These are phyloP conservation scores for Lepisosteus osseus DNA, from an alignment of 2,113 vertebrate genomes.

Conservation along the genomic window DNA sequence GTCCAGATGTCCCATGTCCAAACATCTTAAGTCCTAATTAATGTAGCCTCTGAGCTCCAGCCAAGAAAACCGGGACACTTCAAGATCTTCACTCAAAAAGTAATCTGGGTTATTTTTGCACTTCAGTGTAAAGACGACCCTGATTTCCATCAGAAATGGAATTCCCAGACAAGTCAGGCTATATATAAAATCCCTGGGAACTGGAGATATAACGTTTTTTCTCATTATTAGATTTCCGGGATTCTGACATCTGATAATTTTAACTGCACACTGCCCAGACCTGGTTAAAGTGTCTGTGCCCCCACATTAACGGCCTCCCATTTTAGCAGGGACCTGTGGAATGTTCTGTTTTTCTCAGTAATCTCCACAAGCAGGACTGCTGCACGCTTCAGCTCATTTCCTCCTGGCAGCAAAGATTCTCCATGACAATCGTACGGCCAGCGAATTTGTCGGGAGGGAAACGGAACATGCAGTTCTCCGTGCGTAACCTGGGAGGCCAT, in stretches of 20 bases:
- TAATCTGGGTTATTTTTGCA: conserved; percentile 65
- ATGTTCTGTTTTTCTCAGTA: neutral
- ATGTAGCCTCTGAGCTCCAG: neutral
- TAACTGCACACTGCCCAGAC: conserved; percentile 13
- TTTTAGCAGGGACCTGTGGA: neutral
- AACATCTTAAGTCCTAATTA: conserved; percentile 4
- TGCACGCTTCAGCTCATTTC: neutral
- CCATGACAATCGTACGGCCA: too few species aligned
- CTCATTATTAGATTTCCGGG: conserved; percentile 56
- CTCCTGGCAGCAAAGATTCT: too few species aligned
- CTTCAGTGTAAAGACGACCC: conserved; percentile 56
- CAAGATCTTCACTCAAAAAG: conserved; percentile 17
- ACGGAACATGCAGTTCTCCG: too few species aligned
- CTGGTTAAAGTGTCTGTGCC: neutral
- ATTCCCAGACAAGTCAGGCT: conserved; percentile 60
- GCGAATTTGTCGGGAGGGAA: too few species aligned
- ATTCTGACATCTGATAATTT: conserved; percentile 28
- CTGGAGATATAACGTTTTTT: conserved; percentile 35
- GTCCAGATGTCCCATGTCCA: conserved; percentile 6
- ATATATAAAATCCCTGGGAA: conserved; percentile 78
- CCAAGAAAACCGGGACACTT: conserved; percentile 11
- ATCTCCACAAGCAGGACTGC: neutral
- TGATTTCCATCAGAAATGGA: conserved; percentile 58
- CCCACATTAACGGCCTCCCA: neutral
- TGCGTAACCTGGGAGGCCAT: too few species aligned